Evolutionary conservation across 2,113 vertebrate genomes (phyloP), one percentile per base, ranked within the genome.

Genomic region (Odobenus rosmarus): DNA sequence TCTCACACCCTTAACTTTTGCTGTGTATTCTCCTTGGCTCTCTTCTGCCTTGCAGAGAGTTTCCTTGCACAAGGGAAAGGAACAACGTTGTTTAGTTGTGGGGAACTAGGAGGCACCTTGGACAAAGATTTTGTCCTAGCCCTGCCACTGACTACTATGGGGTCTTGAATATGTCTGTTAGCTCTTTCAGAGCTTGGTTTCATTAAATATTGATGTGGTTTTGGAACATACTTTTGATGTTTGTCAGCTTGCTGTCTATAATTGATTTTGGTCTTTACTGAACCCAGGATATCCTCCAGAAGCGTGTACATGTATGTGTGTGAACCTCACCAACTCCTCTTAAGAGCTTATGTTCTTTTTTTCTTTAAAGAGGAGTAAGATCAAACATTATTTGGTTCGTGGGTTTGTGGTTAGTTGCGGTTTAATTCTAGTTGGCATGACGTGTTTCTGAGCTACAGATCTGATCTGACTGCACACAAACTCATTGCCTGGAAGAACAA

Each of bases 21-120:
- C 71, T 92, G 31, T 90, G 59, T 93, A 4, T 72, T 67, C 62
- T 90, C 72, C 76, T 85, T 77, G 88, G 69, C 69, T 86, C 33
- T 24, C 36, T 76, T 67, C 77, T 89, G 72, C 87, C 86, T 87
- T 96, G 89, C 83, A 92, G 87, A 86, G 69, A 93, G 77, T 97
- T 67, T 59, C 21, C 61, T 88, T 77, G 33, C 36, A 59, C 36
- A 64, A 67, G 76, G 64, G 51, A 86, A 93, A 92, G 15, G 62
- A 90, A 67, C 10, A 64, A 88, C 55, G n/a, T 67, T 42, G 39
- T 88, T 90, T 26, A 53, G n/a, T 91, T 96, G 23, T 33, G 46
- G 61, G 76, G 53, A 82, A 71, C n/a, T 61, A 55, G 71, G 24
- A 79, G 83, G 24, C 80, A 53, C 69, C 46, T 57, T 49, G 8